Evolutionary conservation across 2,888 invertebrate genomes (phyloP).

Genomic region (Lepidocyrtoides sp.): DNA sequence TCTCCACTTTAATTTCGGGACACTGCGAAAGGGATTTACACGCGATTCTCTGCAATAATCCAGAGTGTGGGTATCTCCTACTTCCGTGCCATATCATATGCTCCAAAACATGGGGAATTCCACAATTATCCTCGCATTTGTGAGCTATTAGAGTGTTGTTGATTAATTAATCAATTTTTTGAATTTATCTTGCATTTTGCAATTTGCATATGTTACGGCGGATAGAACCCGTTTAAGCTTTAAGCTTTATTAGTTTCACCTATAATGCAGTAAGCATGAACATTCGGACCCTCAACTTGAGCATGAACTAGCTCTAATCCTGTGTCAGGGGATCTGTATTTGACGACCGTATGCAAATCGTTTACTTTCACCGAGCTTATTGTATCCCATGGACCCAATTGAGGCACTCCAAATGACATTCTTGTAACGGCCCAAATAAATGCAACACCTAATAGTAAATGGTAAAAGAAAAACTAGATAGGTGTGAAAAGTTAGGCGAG

Average conservation of each 20-base stretch:
- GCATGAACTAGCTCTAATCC: conserved; percentile 94
- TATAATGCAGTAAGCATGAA: conserved; percentile 90
- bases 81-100: conserved; percentile 77
- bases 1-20: conserved; percentile 28
- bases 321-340: conserved; percentile 93
- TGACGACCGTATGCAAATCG: conserved; percentile 92
- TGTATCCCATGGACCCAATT: conserved; percentile 58
- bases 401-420: conserved; percentile 38
- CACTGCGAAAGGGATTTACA: conserved; percentile 59
- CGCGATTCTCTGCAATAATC: conserved; percentile 62
- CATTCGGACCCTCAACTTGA: conserved; percentile 96
- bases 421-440: too few species aligned
- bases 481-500: too few species aligned
- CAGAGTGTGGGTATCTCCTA: conserved; percentile 65
- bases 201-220: too few species aligned
- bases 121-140: conserved; percentile 57
- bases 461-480: too few species aligned
- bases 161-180: background rate
- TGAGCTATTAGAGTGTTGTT: conserved; percentile 24
- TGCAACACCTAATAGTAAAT: too few species aligned
- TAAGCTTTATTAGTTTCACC: too few species aligned
- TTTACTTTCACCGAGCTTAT: conserved; percentile 85
- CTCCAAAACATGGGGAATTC: conserved; percentile 64
- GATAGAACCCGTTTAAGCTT: too few species aligned
- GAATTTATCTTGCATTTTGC: background rate